phyloP scores from a whole-genome alignment of 2,797 vertebrate genomes.

The Sebastes ruberrimus region DNA sequence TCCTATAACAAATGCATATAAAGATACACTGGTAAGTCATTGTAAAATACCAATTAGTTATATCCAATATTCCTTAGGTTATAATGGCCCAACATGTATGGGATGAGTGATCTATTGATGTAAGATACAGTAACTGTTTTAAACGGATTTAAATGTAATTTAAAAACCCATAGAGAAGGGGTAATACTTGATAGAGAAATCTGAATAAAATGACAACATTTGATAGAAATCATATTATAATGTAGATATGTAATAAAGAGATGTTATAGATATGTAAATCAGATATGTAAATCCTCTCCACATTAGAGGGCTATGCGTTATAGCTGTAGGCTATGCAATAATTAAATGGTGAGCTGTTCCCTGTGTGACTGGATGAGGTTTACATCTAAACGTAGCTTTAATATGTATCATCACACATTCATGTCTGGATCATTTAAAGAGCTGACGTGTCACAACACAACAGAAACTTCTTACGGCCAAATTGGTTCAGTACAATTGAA shows the following conservation, averaged over 20 bases:
- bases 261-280: neutral
- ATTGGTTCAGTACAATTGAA: conserved; percentile 20
- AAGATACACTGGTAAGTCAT: neutral
- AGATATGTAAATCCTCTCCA: neutral
- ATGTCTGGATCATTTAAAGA: neutral
- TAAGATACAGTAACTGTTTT: neutral
- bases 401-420: neutral
- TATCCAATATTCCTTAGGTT: neutral
- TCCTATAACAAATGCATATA: neutral
- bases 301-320: neutral
- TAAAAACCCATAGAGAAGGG: neutral
- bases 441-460: conserved; percentile 3
- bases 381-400: neutral
- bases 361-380: neutral
- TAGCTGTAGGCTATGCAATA: neutral
- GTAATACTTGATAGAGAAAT: neutral
- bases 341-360: neutral
- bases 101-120: neutral
- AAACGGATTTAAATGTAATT: neutral
- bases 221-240: neutral
- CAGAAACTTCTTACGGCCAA: neutral
- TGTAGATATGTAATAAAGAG: neutral
- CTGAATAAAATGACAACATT: neutral
- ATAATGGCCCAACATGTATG: neutral
- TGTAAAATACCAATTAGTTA: neutral